Evolutionary conservation across 2,113 vertebrate species (phyloP).

Genomic region (Zosterops borbonicus): DNA sequence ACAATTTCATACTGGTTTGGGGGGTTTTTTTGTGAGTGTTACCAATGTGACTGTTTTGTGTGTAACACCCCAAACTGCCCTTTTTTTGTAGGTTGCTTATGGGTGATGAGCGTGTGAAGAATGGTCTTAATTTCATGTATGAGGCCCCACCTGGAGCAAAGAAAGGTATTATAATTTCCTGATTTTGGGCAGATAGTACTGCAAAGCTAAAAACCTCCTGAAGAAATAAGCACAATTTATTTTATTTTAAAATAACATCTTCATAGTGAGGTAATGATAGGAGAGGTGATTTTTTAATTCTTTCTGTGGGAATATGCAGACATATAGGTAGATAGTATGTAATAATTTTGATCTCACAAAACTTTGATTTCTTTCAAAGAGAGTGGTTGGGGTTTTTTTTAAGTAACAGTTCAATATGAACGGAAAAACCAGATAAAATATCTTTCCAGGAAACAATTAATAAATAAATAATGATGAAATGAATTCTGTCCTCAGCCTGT

Average conservation of each 20-base stretch:
- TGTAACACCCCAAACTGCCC: neutral
- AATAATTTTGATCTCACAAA: neutral
- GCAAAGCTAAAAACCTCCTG: neutral
- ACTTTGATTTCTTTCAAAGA: neutral
- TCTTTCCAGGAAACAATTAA: neutral
- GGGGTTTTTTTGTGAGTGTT: neutral
- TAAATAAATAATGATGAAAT: neutral
- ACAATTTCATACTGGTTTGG: neutral
- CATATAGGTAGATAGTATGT: neutral
- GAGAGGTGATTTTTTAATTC: neutral
- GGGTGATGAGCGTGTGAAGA: conserved; percentile 98
- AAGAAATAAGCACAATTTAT: neutral
- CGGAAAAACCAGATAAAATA: neutral
- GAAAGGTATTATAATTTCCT: conserved; percentile 82
- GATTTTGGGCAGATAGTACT: neutral
- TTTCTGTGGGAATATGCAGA: neutral
- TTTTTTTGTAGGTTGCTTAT: conserved; percentile 85
- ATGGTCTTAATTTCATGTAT: conserved; percentile 99
- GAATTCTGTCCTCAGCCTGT: neutral
- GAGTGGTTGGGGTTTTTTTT: neutral
- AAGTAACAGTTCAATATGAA: neutral
- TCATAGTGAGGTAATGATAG: neutral
- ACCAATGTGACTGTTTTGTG: neutral
- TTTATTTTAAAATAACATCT: neutral
- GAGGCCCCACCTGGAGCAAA: conserved; percentile 96